Evolutionary conservation across 1,140 invertebrate species (phyloP).

Genomic region (Teleopsis dalmanni): DNA sequence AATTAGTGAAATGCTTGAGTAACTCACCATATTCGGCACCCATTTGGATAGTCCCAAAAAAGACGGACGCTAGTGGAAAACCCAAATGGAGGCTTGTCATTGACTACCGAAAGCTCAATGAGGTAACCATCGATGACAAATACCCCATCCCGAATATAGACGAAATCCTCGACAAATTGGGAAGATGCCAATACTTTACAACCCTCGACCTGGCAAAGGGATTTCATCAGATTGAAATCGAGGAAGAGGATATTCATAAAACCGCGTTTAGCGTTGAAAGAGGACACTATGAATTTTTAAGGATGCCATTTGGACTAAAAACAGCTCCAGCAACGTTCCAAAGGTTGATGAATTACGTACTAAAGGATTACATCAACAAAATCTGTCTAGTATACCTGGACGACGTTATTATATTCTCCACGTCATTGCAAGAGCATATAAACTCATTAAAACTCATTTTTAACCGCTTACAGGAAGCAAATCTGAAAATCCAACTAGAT

Average conservation of each 20-base stretch:
- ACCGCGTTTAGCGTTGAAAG: constrained; percentile 44
- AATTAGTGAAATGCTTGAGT: constrained; percentile 13
- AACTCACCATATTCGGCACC: constrained; percentile 9
- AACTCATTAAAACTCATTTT: constrained; percentile 33
- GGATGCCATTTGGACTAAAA: constrained; percentile 45
- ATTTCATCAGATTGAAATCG: constrained; percentile 48
- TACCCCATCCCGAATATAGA: constrained; percentile 50
- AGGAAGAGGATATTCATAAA: constrained; percentile 37
- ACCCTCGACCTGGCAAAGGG: constrained; percentile 45
- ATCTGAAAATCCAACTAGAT: constrained; percentile 29
- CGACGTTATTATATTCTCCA: constrained; percentile 40
- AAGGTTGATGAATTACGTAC: constrained; percentile 35
- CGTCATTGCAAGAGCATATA: constrained; percentile 31
- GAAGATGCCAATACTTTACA: constrained; percentile 43
- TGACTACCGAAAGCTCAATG: constrained; percentile 38
- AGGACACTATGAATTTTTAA: constrained; percentile 38
- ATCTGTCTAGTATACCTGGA: constrained; percentile 44
- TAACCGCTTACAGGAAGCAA: constrained; percentile 19
- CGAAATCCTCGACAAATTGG: constrained; percentile 44
- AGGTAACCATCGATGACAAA: constrained; percentile 27
- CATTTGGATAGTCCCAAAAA: constrained; percentile 16
- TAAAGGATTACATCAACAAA: constrained; percentile 28
- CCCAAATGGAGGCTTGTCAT: constrained; percentile 37
- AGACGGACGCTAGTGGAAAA: constrained; percentile 18
- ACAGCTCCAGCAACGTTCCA: constrained; percentile 46